Conservation (phyloP, 2,113 vertebrate species). For the Falco punctatus region DNA sequence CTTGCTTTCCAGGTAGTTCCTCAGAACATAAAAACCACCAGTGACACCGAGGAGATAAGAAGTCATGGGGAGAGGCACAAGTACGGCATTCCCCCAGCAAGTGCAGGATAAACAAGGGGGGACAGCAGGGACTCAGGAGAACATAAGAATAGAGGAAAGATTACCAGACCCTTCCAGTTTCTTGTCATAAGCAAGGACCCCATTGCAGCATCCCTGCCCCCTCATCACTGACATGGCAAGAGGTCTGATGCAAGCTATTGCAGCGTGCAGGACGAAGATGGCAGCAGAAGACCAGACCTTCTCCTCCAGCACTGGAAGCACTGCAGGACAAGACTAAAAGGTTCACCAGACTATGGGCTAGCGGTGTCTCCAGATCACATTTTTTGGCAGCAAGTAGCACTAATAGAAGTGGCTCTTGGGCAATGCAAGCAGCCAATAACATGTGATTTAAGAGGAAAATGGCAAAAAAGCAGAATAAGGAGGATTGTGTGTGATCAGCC, state of each 20-base stretch:
- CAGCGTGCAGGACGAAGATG: background rate
- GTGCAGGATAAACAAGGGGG: background rate
- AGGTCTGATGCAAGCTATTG: background rate
- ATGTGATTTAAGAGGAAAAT: constrained; percentile 13
- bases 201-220: background rate
- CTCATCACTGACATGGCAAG: background rate
- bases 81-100: background rate
- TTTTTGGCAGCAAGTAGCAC: constrained; percentile 3
- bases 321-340: background rate
- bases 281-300: constrained; percentile 28
- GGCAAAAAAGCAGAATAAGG: constrained; percentile 36
- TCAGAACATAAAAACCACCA: background rate
- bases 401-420: constrained; percentile 27
- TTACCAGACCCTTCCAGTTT: background rate
- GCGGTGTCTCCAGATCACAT: background rate
- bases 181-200: background rate
- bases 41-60: accelerated
- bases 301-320: background rate
- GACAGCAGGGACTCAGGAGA: background rate
- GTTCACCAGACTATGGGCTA: background rate
- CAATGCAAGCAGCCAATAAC: background rate
- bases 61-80: background rate
- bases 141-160: background rate
- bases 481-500: constrained; percentile 69
- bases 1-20: background rate